Percentiles rank a stretch among this genome's conserved stretches.
phyloP scores from a whole-genome alignment of 1,140 invertebrate species.

The Lordiphosa stackelbergi region DNA sequence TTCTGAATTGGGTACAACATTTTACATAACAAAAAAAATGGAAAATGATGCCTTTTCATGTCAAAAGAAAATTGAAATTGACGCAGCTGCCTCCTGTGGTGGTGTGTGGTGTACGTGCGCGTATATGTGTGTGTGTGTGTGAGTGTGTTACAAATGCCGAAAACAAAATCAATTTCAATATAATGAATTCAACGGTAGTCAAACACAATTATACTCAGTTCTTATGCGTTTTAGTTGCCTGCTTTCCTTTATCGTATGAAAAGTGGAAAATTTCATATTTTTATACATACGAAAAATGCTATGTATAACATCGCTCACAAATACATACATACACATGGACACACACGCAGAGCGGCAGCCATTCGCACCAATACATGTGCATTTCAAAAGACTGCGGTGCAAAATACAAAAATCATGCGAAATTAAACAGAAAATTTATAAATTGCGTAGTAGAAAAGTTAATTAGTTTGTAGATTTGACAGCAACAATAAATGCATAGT shows the following conservation, averaged over 20 bases:
- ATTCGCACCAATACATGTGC: conserved; percentile 51
- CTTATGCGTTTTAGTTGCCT: conserved; percentile 19
- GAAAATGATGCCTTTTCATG: conserved; percentile 45
- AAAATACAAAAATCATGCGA: conserved; percentile 73
- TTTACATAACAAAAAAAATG: conserved; percentile 74
- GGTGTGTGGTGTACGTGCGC: conserved; percentile 22
- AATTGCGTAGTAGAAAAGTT: conserved; percentile 64
- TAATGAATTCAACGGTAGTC: neutral
- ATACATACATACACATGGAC: conserved; percentile 39
- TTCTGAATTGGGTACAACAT: conserved; percentile 37
- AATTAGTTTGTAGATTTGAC: conserved; percentile 9
- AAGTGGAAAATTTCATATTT: conserved; percentile 74
- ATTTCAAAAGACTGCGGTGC: conserved; percentile 63
- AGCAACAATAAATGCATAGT: conserved; percentile 1
- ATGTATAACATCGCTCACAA: conserved; percentile 72
- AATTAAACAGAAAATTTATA: conserved; percentile 43
- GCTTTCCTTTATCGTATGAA: conserved; percentile 22
- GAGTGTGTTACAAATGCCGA: conserved; percentile 17
- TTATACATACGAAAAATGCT: conserved; percentile 75
- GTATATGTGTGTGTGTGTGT: conserved; percentile 14
- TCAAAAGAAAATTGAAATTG: conserved; percentile 52
- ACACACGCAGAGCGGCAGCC: conserved; percentile 42
- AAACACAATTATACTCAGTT: conserved; percentile 3
- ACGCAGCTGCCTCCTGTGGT: conserved; percentile 58
- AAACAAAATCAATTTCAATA: conserved; percentile 4